Evolutionary conservation across 2,888 invertebrate genomes (phyloP), one percentile per base, ranked within the genome.

Genomic region (Lobophora halterata): DNA sequence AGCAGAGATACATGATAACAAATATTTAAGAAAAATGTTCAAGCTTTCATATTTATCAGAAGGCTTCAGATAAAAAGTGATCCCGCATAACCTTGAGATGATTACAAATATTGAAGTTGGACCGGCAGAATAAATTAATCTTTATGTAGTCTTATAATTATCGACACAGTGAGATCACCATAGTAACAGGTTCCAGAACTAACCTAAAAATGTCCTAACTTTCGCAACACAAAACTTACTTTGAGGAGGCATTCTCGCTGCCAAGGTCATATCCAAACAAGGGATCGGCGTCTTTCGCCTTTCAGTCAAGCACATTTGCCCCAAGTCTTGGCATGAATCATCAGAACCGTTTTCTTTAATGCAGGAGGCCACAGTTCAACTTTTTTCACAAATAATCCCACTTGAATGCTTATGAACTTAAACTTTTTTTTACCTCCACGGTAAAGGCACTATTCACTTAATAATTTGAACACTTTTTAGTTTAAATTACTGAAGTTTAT

Each of bases 201-300:
- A 42, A 49, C 23, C 30, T 24, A 16, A 17, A 50, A 40, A 47
- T n/a, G n/a, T n/a, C n/a, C n/a, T n/a, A 25, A 42, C 30, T 21
- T 27, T 19, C 21, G 2, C n/a, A 37, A 34, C n/a, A 2, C 5
- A 5, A 21, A 57, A 79, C 82, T 85, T 73, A 83, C 85, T 81
- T 65, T 71, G 79, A 14, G 72, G 61, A 41, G 68, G 66, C 61
- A 82, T 62, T 61, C 79, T 77, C 34, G 78, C 75, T 23, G 85
- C 74, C 57, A 86, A 64, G 55, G 82, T 86, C 82, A 85, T 86
- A 75, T 75, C 55, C 70, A 55, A 59, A n/a, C 71, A 64, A 56
- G 60, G 58, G 58, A 70, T 62, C 48, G 55, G 68, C 42, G 58
- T 56, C 47, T 67, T 65, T 56, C 68, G 67, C 56, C 65, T 70